Conservation (phyloP, 2,797 vertebrate genomes). For the Cynodonichthys magdalenae region DNA sequence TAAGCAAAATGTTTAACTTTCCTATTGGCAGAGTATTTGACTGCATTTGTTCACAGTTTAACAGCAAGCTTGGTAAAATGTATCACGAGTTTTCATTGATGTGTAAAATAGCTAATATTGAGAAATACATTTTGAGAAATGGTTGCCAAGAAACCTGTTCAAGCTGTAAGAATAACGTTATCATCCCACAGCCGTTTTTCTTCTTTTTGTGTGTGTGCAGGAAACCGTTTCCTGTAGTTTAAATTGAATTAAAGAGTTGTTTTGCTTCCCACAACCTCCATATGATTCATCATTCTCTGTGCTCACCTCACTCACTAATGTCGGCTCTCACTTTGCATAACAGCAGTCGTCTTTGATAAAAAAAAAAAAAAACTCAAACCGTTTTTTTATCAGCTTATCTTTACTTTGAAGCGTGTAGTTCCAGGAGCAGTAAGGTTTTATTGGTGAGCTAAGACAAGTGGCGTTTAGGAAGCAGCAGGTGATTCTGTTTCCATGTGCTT, state of each 20-base stretch:
- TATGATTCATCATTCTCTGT: slow-evolving; percentile 24
- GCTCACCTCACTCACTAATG: slow-evolving; percentile 3
- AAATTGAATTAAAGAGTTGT: slow-evolving; percentile 1
- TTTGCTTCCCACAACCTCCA: slow-evolving; percentile 21
- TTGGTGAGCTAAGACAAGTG: slow-evolving; percentile 4
- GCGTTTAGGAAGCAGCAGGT: slow-evolving; percentile 18
- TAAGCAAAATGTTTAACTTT: no score
- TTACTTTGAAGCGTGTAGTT: not conserved
- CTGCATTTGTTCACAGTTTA: no score
- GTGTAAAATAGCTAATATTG: no score
- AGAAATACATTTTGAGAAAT: not conserved
- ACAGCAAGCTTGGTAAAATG: no score
- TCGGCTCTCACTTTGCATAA: slow-evolving; percentile 59
- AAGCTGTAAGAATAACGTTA: not conserved
- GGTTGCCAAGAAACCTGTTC: not conserved
- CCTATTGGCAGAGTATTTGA: no score
- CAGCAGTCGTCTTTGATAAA: slow-evolving; percentile 44
- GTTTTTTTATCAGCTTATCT: slow-evolving; percentile 35
- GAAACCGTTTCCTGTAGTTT: slow-evolving; percentile 22
- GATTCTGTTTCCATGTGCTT: slow-evolving; percentile 45
- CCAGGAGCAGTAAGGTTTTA: not conserved
- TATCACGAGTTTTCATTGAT: no score
- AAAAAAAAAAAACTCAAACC: slow-evolving; percentile 3
- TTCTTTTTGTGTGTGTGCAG: slow-evolving; percentile 25
- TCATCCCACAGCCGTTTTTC: not conserved